Percentiles rank a stretch among this genome's conserved stretches.
phyloP scores from a whole-genome alignment of 1,140 invertebrate genomes.

The Drosophila kikkawai region DNA sequence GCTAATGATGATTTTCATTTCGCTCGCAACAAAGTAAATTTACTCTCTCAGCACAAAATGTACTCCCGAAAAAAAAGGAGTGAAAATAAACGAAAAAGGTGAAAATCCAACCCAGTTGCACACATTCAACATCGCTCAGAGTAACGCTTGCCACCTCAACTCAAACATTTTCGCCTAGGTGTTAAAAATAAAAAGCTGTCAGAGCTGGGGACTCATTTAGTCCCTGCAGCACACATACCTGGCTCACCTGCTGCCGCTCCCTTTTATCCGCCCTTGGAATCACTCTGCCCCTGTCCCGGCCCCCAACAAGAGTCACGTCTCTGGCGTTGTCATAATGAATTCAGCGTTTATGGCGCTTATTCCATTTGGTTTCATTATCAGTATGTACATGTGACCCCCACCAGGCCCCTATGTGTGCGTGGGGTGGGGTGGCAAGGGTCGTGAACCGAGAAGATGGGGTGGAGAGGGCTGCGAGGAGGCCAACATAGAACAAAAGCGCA shows the following conservation, averaged over 20 bases:
- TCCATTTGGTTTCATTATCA: slow-evolving; percentile 84
- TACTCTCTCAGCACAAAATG: slow-evolving; percentile 27
- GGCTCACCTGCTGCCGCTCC: slow-evolving; percentile 10
- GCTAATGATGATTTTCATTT: slow-evolving; percentile 20
- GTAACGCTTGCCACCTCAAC: slow-evolving; percentile 53
- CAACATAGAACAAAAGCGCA: slow-evolving; percentile 31
- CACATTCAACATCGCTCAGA: slow-evolving; percentile 34
- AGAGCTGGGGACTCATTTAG: slow-evolving; percentile 68
- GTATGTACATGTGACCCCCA: slow-evolving; percentile 39
- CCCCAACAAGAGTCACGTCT: slow-evolving; percentile 61
- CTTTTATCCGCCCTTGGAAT: slow-evolving; percentile 6
- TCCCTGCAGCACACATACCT: slow-evolving; percentile 8
- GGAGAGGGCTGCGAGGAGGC: slow-evolving; percentile 10
- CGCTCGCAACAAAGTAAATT: slow-evolving; percentile 36
- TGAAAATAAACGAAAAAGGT: slow-evolving; percentile 20
- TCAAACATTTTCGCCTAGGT: slow-evolving; percentile 69
- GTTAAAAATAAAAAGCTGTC: slow-evolving; percentile 78
- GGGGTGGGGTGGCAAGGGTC: slow-evolving; percentile 8
- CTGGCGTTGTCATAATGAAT: slow-evolving; percentile 78
- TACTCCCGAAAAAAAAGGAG: slow-evolving; percentile 31
- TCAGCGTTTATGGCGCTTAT: slow-evolving; percentile 84
- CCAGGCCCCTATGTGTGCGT: slow-evolving; percentile 21
- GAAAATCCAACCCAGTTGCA: slow-evolving; percentile 25
- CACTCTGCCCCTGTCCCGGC: not conserved
- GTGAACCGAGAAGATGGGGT: slow-evolving; percentile 52